A percentile compares a stretch with the other conserved stretches of the same genome.
Conservation (phyloP, 2,113 vertebrate genomes). For the Vicugna pacos region DNA sequence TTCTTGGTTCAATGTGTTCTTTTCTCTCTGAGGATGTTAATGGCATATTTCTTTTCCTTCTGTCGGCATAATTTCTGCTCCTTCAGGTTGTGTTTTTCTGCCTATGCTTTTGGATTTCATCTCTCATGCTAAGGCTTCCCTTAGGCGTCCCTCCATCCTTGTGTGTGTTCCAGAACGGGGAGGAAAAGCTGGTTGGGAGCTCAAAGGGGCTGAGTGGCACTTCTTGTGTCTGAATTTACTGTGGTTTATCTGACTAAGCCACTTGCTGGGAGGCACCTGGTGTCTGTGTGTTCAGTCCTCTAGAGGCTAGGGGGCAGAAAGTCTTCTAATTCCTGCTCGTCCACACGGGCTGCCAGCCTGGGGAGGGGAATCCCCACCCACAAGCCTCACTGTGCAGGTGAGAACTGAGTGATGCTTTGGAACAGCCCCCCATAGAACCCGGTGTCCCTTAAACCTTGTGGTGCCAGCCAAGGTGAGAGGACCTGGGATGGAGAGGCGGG, state of each 20-base stretch:
- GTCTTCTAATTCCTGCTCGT: background rate
- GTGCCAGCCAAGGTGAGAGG: background rate
- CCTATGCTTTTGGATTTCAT: background rate
- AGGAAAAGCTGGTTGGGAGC: background rate
- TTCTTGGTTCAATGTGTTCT: background rate
- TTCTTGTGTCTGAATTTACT: background rate
- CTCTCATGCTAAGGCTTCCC: background rate
- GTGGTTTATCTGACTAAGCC: accelerated
- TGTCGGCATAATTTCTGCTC: background rate
- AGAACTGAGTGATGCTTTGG: accelerated
- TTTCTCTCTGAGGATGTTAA: background rate
- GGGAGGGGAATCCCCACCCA: background rate
- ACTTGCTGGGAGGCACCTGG: background rate
- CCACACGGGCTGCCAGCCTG: accelerated
- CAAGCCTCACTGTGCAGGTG: accelerated
- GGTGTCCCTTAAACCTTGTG: background rate
- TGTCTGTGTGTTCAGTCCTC: background rate
- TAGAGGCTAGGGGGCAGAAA: background rate
- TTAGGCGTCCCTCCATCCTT: background rate
- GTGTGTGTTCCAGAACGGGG: background rate
- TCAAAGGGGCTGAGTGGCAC: background rate
- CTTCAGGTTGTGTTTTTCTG: too few species aligned
- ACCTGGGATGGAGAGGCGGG: too few species aligned
- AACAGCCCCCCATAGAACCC: background rate
- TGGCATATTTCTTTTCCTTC: background rate